Percentiles rank a stretch among this genome's conserved stretches.
Conservation (phyloP, 2,113 vertebrate species). For the Maccullochella peelii region DNA sequence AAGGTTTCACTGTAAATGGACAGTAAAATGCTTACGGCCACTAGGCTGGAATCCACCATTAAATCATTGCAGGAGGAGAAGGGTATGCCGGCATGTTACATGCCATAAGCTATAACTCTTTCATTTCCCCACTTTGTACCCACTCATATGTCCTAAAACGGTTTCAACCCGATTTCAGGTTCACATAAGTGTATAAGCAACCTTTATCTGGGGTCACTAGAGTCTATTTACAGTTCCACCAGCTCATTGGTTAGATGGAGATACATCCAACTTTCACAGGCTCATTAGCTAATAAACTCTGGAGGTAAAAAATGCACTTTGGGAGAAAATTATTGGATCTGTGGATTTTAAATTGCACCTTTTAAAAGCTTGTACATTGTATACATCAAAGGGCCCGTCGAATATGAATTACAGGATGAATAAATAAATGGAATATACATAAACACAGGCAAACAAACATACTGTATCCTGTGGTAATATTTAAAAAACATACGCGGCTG, state of each 20-base stretch:
- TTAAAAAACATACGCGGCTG: slow-evolving; percentile 5
- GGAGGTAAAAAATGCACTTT: slow-evolving; percentile 39
- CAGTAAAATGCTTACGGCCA: slow-evolving; percentile 72
- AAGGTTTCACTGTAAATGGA: slow-evolving; percentile 73
- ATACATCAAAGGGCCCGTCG: not conserved
- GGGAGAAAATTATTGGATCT: not conserved
- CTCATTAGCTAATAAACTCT: slow-evolving; percentile 27
- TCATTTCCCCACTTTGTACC: slow-evolving; percentile 56
- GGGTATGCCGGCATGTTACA: slow-evolving; percentile 32
- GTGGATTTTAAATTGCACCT: slow-evolving; percentile 3
- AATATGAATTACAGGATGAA: slow-evolving; percentile 16
- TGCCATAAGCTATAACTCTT: slow-evolving; percentile 42
- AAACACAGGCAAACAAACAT: slow-evolving; percentile 8
- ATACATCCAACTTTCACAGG: slow-evolving; percentile 14
- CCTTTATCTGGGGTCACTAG: slow-evolving; percentile 52
- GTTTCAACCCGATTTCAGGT: slow-evolving; percentile 51
- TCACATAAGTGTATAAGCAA: slow-evolving; percentile 49
- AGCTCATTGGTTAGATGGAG: slow-evolving; percentile 9
- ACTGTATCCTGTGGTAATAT: not conserved
- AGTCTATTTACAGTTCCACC: slow-evolving; percentile 41
- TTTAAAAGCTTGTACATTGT: slow-evolving; percentile 10
- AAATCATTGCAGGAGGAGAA: slow-evolving; percentile 47
- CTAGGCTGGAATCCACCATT: slow-evolving; percentile 54
- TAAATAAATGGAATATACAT: not conserved
- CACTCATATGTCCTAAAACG: slow-evolving; percentile 54